Evolutionary conservation across 2,888 invertebrate species (phyloP).

Genomic region (Nomada ruficornis): DNA sequence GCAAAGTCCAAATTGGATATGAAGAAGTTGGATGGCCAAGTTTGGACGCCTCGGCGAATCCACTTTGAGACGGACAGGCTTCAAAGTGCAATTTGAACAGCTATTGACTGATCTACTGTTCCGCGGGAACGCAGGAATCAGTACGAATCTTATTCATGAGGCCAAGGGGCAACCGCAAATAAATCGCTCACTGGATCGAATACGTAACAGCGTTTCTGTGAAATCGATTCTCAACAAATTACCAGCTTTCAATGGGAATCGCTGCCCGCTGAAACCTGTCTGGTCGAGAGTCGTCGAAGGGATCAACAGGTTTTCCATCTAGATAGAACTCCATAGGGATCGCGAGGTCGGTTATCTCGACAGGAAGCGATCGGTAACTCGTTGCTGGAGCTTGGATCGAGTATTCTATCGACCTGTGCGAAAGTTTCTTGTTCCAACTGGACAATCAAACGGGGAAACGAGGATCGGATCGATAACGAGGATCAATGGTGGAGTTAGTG

Average conservation of each 20-base stretch:
- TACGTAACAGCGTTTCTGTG: slow-evolving; percentile 4
- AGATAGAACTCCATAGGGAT: not conserved
- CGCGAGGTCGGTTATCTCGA: slow-evolving; percentile 22
- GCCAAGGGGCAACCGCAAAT: slow-evolving; percentile 10
- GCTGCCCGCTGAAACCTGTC: not conserved
- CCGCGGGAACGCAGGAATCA: slow-evolving; percentile 10
- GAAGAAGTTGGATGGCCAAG: slow-evolving; percentile 38
- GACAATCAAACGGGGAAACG: not conserved
- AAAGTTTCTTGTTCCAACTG: slow-evolving; percentile 9
- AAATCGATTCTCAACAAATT: slow-evolving; percentile 37
- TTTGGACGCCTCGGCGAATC: slow-evolving; percentile 35
- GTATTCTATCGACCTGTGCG: slow-evolving; percentile 12
- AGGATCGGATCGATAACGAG: not conserved
- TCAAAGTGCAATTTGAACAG: slow-evolving; percentile 40
- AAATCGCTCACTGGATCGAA: slow-evolving; percentile 11
- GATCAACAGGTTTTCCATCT: slow-evolving; percentile 59
- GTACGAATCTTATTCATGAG: slow-evolving; percentile 22
- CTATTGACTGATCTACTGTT: slow-evolving; percentile 36
- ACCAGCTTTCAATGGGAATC: slow-evolving; percentile 8
- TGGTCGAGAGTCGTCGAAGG: slow-evolving; percentile 28
- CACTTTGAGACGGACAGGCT: slow-evolving; percentile 11
- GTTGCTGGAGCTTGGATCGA: slow-evolving; percentile 7
- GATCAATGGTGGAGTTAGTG: not conserved
- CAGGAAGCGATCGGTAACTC: slow-evolving; percentile 3
- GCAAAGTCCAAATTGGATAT: slow-evolving; percentile 39